Evolutionary conservation across 2,797 vertebrate genomes (phyloP), one percentile per base, ranked within the genome.

Genomic region (Heterohyrax brucei): DNA sequence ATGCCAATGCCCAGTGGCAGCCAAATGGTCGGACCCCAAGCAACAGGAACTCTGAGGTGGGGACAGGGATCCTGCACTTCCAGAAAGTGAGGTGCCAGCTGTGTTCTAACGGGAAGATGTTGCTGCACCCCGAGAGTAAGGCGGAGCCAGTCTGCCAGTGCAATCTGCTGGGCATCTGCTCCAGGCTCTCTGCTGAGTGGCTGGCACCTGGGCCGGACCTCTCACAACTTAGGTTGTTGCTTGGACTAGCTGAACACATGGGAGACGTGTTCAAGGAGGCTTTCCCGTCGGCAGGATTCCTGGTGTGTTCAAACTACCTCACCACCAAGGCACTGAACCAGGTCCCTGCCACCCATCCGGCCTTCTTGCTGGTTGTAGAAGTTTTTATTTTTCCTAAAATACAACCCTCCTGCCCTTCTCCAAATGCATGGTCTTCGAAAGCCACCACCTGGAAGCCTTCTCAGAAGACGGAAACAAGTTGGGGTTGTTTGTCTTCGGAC

Each of bases 301-400:
- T 64, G 7, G 28, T 94, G 95, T 98, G 96, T 98, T 98, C 97
- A 98, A 98, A 92, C 98, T 98, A 98, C 98, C 98, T 98, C 98
- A 97, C 97, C 94, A 0, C 96, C 95, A 93, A 95, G 92, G 96
- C 89, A 39, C 97, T 93, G 96, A 98, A 93, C 95, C 97, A 96
- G 96, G 95, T 98, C 82, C 30, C 97, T 93, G 96, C 62, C 79
- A 12, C 77, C 79, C 12, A 2, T 8, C 64, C 21, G 33, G 56
- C 76, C 79, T 79, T 46, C 87, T 53, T n/a, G 75, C 89, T 97
- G 10, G 7, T 56, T 83, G 76, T 81, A 21, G 56, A 92, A 83
- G 46, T 53, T 53, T 85, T 48, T 64, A 24, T 87, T 81, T 79
- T 94, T 62, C 85, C 80, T 78, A 79, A 94, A 85, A 82, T 7